Evolutionary conservation across 2,888 invertebrate species (phyloP).

Genomic region (Drosophila austrosaltans): DNA sequence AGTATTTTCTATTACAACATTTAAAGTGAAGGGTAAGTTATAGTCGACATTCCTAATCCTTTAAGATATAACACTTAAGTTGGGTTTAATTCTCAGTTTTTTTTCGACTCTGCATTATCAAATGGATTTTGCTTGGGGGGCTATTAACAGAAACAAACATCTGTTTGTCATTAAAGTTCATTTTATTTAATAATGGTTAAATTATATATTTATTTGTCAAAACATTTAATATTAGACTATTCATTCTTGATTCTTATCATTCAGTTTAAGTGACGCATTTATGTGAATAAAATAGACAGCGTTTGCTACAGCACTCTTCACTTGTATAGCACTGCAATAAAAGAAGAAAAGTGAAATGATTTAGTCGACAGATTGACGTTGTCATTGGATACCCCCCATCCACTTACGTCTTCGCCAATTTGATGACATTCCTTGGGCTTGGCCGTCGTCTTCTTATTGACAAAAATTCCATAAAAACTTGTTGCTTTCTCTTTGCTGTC

Average conservation of each 20-base stretch:
- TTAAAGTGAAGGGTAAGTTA: no score
- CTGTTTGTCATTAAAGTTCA: no score
- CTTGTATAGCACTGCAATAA: constrained; percentile 69
- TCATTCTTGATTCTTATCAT: not conserved
- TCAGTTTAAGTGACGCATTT: constrained; percentile 79
- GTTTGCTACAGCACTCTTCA: constrained; percentile 77
- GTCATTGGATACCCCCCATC: not conserved
- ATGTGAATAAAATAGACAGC: constrained; percentile 80
- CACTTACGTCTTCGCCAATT: constrained; percentile 48
- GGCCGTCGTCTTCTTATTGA: constrained; percentile 3
- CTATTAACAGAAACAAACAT: no score
- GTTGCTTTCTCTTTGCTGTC: constrained; percentile 18
- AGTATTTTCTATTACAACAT: no score
- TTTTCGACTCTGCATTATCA: no score
- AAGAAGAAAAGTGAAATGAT: constrained; percentile 30
- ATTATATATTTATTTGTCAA: constrained; percentile 3
- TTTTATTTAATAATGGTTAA: not conserved
- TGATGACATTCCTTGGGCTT: constrained; percentile 9
- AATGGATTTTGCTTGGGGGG: no score
- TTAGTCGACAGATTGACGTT: not conserved
- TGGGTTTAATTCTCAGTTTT: no score
- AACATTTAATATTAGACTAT: constrained; percentile 3
- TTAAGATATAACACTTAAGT: no score
- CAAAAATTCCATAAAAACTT: constrained; percentile 22
- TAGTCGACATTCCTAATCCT: no score